Conservation (phyloP, 2,888 invertebrate species). For the Nudaria mundana region DNA sequence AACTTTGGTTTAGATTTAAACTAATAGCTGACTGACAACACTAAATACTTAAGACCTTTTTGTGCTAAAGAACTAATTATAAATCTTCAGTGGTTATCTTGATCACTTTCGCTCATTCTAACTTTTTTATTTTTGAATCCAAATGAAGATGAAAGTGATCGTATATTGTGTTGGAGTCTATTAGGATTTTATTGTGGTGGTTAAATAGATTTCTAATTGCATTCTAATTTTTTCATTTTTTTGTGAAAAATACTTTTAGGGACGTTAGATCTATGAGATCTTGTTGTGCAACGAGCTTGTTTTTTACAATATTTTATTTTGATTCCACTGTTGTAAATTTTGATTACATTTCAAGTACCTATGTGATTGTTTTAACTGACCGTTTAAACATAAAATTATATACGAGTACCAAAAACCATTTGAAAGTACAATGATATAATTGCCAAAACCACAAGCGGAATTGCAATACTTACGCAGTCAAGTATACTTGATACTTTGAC, state of each 20-base stretch:
- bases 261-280: neutral
- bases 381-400: no score
- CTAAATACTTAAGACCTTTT: conserved; percentile 23
- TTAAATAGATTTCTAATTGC: conserved; percentile 27
- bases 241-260: neutral
- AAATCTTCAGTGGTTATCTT: conserved; percentile 30
- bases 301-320: neutral
- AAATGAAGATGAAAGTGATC: conserved; percentile 35
- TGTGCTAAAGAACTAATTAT: conserved; percentile 32
- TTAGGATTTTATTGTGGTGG: conserved; percentile 28
- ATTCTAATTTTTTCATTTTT: conserved; percentile 10
- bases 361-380: no score
- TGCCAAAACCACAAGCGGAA: no score
- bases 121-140: conserved; percentile 20
- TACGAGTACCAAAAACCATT: no score
- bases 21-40: conserved; percentile 19
- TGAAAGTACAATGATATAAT: no score
- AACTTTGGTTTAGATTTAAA: conserved; percentile 12
- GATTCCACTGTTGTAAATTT: no score
- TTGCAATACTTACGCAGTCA: no score
- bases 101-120: conserved; percentile 30
- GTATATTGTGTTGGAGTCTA: conserved; percentile 23
- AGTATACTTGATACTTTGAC: no score
- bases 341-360: no score
- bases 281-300: no score